These are phyloP conservation scores for Drosophila lowei DNA, from an alignment of 1,140 invertebrate species.

Conservation along the genomic window DNA sequence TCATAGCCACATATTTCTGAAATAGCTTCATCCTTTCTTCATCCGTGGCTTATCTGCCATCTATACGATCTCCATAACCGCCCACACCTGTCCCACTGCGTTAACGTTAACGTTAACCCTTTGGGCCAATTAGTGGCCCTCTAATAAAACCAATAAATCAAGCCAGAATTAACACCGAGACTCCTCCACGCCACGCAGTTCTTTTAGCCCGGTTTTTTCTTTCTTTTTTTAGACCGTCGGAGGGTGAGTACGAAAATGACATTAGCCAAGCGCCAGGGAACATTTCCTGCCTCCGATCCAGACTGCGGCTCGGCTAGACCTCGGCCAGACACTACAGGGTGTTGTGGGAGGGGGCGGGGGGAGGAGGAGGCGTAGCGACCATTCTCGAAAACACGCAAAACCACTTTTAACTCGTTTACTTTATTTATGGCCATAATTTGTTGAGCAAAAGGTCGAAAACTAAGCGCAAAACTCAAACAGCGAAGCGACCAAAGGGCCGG, in stretches of 20 bases:
- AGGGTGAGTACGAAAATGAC: slow-evolving; percentile 62
- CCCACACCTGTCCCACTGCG: slow-evolving; percentile 26
- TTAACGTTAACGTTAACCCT: slow-evolving; percentile 14
- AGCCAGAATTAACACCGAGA: slow-evolving; percentile 50
- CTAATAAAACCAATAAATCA: slow-evolving; percentile 71
- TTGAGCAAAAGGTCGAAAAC: slow-evolving; percentile 79
- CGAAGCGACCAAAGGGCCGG: slow-evolving; percentile 52
- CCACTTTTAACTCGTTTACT: slow-evolving; percentile 84
- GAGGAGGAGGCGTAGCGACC: slow-evolving; percentile 25
- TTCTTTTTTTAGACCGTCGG: slow-evolving; percentile 8
- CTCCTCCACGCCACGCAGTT: slow-evolving; percentile 49
- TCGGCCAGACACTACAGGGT: slow-evolving; percentile 35
- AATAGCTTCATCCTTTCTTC: no score
- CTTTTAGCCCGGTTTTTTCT: slow-evolving; percentile 53
- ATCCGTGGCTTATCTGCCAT: background rate
- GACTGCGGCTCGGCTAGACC: slow-evolving; percentile 66
- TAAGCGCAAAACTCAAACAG: slow-evolving; percentile 49
- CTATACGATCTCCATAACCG: background rate
- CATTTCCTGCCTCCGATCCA: slow-evolving; percentile 11
- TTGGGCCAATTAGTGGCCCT: slow-evolving; percentile 59
- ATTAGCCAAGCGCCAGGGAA: slow-evolving; percentile 62
- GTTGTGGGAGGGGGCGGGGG: slow-evolving; percentile 1
- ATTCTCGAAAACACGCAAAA: slow-evolving; percentile 74
- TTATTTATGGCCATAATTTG: slow-evolving; percentile 83
- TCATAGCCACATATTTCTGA: background rate